Base-by-base conservation (phyloP, 2,888 invertebrate genomes). In the Perdita meconis region DNA sequence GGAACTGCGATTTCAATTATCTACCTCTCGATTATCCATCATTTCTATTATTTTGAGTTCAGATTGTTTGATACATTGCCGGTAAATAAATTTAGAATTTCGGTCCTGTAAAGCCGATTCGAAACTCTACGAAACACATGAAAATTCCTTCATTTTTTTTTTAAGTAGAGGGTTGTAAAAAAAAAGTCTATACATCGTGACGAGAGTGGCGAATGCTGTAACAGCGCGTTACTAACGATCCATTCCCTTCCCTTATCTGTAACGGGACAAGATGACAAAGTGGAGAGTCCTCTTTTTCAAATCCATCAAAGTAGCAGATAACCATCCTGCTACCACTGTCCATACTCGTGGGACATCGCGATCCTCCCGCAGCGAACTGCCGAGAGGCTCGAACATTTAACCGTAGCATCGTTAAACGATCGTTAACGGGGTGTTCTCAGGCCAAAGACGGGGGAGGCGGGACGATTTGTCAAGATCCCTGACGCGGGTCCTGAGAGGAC, bases 381-480 rank as follows among this genome's bases (percentile, higher is more conserved):
- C 50, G 57, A 78, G 71, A 74, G 63, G 50, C 22, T 30, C 51
- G 68, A 79, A 74, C 74, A 74, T 76, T 85, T 71, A 71, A 64
- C 55, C 67, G 55, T 44, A 61, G 74, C 76, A 83, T 84, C 86
- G 74, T 84, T 81, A 84, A 84, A 84, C 78, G 78, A 86, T 84
- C 84, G 78, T 84, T 83, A 84, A 85, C 78, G 65, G 76, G 53
- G 55, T 64, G 69, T 81, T 67, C 71, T 76, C 69, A 53, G 69
- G 50, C 55, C 66, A 56, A 67, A 79, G 61, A 34, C 50, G 44
- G 73, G 74, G 63, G 72, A 75, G 68, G 72, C 76, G 65, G 71
- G 74, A 81, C 81, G 77, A 84, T 84, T 84, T 84, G 79, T 84
- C 84, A 86, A 77, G 77, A 78, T 61, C 77, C 50, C 61, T 83